Conservation (phyloP, 1,140 invertebrate species). For the Heterodera schachtii region DNA sequence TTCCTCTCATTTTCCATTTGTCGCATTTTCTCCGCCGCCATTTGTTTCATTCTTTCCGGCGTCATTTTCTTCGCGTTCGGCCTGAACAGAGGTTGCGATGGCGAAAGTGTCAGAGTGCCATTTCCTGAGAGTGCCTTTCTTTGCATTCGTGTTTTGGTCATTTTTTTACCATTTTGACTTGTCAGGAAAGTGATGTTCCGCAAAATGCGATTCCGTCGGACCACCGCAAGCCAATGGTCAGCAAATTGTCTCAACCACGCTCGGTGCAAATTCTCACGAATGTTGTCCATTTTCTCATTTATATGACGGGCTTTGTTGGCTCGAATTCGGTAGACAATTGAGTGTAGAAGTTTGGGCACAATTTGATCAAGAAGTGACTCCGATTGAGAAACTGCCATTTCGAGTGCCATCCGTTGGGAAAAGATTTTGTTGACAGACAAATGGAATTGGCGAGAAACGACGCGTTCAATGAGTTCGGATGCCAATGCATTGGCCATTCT, state of each 20-base stretch:
- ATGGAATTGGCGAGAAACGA: neutral
- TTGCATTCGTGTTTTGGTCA: neutral
- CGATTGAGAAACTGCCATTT: slow-evolving; percentile 15
- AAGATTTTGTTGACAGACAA: neutral
- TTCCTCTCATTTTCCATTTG: slow-evolving; percentile 17
- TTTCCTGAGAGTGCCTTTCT: neutral
- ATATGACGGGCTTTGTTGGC: slow-evolving; percentile 21
- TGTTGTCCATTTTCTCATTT: slow-evolving; percentile 9
- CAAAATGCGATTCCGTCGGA: slow-evolving; percentile 20
- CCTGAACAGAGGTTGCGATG: slow-evolving; percentile 9
- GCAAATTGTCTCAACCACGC: slow-evolving; percentile 29
- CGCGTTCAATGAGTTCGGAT: neutral
- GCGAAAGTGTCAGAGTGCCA: neutral
- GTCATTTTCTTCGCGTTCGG: slow-evolving; percentile 20
- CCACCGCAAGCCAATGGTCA: slow-evolving; percentile 27
- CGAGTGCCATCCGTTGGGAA: slow-evolving; percentile 4
- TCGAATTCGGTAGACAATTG: neutral
- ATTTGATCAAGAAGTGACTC: slow-evolving; percentile 15
- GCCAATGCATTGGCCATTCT: neutral
- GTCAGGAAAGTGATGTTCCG: slow-evolving; percentile 28
- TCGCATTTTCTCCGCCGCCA: slow-evolving; percentile 20
- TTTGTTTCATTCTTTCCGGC: slow-evolving; percentile 12
- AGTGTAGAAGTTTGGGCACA: slow-evolving; percentile 8
- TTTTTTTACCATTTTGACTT: neutral
- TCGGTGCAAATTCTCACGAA: slow-evolving; percentile 29